Evolutionary conservation across 2,113 vertebrate genomes (phyloP).

Genomic region (Cyprinodon brontotheroides): DNA sequence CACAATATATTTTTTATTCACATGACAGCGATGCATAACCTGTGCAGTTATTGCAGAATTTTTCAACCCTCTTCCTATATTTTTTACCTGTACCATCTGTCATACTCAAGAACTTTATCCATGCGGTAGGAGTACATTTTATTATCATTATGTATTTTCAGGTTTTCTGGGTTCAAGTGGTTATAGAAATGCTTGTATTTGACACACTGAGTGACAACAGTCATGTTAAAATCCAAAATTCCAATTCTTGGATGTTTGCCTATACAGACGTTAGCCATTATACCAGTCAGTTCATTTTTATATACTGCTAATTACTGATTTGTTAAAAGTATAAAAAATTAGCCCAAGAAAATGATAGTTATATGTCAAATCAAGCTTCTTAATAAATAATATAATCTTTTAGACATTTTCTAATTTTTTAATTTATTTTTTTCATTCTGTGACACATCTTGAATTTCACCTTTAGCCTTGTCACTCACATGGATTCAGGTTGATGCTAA

Average conservation of each 20-base stretch:
- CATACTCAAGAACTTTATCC: too few species aligned
- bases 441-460: constrained; percentile 8
- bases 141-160: too few species aligned
- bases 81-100: too few species aligned
- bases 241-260: not conserved
- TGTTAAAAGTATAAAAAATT: not conserved
- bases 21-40: too few species aligned
- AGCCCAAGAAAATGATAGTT: not conserved
- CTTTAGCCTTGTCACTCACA: constrained; percentile 28
- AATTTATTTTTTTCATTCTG: not conserved
- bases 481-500: constrained; percentile 3
- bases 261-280: not conserved
- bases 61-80: too few species aligned
- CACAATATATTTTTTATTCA: too few species aligned
- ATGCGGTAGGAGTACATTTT: too few species aligned
- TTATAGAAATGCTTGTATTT: not conserved
- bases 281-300: not conserved
- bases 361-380: constrained; percentile 4
- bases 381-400: constrained; percentile 4
- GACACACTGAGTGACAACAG: not conserved
- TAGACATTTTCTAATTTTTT: too few species aligned
- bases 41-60: too few species aligned
- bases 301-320: constrained; percentile 5
- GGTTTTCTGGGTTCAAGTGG: not conserved
- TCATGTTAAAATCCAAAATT: constrained; percentile 20